A percentile compares a stretch with the other conserved stretches of the same genome.
These are phyloP conservation scores for Suricata suricatta DNA, from an alignment of 2,113 vertebrate genomes.

Conservation along the genomic window DNA sequence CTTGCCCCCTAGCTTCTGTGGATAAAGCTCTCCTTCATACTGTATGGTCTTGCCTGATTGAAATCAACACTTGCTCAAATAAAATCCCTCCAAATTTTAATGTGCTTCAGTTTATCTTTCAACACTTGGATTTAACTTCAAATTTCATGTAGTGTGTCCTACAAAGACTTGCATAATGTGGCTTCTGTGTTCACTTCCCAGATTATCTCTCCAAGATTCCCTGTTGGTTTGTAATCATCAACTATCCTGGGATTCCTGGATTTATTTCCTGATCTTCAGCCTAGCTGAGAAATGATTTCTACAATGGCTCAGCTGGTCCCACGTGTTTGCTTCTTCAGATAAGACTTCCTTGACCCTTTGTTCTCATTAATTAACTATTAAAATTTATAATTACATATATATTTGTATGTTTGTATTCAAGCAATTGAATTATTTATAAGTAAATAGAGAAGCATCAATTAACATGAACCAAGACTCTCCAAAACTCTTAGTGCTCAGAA, in stretches of 20 bases:
- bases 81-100: neutral
- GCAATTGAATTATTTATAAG: neutral
- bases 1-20: neutral
- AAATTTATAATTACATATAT: neutral
- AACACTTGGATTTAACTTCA: neutral
- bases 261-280: neutral
- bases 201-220: neutral
- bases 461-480: neutral
- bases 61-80: neutral
- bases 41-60: neutral
- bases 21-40: neutral
- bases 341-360: neutral
- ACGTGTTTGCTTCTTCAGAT: neutral
- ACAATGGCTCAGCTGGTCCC: neutral
- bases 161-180: neutral
- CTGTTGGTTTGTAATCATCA: neutral
- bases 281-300: neutral
- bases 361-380: neutral
- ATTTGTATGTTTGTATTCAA: neutral
- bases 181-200: neutral
- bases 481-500: neutral
- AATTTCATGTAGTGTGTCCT: neutral
- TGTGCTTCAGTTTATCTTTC: neutral
- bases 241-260: neutral
- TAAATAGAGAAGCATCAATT: neutral